Evolutionary conservation across 2,888 invertebrate species (phyloP), one percentile per base, ranked within the genome.

Genomic region (Lottia gigantea): DNA sequence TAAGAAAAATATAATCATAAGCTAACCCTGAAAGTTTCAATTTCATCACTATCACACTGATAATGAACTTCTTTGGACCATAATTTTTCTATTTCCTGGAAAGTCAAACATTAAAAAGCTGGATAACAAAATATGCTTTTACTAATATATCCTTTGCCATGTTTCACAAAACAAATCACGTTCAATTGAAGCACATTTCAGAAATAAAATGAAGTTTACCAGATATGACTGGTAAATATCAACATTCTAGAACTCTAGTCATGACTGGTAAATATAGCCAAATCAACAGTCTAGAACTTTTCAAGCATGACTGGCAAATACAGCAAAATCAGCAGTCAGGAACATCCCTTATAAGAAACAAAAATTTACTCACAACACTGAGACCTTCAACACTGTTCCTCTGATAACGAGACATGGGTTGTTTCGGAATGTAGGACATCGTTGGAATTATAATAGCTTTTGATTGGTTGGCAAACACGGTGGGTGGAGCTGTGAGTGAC

Each of bases 381-480:
- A 95, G 91, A 26, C 95, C 95, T 89, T 95, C 95, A 16, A 95
- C 94, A 62, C 95, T 95, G 77, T 93, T 95, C 69, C 95, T 91
- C 86, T 94, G 94, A 71, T 93, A 93, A 82, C 93, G 91, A 23
- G 85, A 90, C 77, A 83, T 79, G 47, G 72, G 71, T 82, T 90
- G 89, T 78, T 78, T 71, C 76, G 91, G 91, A 85, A 92, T 91
- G 86, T 90, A 90, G 14, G 64, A 40, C 15, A 69, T 1, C 45
- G 79, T 63, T 78, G 86, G 85, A 72, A 92, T 91, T 73, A 91
- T 91, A 82, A 90, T 90, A 74, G 91, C 91, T 88, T 90, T 90
- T 80, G 90, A 89, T 64, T 68, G 78, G 40, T 40, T 40, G 65
- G 71, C 73, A 71, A 79, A 80, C 72, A 73, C 62, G 31, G 73